Percentiles rank a stretch among this genome's conserved stretches.
These are phyloP conservation scores for Scalopus aquaticus DNA, from an alignment of 2,113 vertebrate species.

Conservation along the genomic window DNA sequence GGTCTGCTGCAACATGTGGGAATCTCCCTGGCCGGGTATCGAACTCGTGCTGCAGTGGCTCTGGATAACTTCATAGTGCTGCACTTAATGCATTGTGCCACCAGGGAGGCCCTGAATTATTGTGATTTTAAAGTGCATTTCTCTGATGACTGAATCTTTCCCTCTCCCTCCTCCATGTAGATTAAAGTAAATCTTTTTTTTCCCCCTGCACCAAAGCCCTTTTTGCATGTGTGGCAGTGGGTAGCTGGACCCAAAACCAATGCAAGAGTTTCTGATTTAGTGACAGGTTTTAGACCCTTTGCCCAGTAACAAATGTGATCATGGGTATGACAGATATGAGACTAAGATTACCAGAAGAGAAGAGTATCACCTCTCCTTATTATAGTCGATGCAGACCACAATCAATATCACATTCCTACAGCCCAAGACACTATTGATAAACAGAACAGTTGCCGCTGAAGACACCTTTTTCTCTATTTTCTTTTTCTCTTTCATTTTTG, in stretches of 20 bases:
- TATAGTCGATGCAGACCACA: constrained; percentile 94
- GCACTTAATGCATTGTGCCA: too few relatives aligned
- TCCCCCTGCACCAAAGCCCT: too few relatives aligned
- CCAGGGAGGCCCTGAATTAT: neutral
- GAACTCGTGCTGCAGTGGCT: too few relatives aligned
- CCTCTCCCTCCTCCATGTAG: too few relatives aligned
- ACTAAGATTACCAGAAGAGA: constrained; percentile 94
- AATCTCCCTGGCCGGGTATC: too few relatives aligned
- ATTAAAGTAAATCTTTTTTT: too few relatives aligned
- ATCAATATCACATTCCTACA: constrained; percentile 94
- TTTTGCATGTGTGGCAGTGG: too few relatives aligned
- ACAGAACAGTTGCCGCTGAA: constrained; percentile 71
- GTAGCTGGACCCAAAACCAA: too few relatives aligned
- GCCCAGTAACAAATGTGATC: constrained; percentile 84
- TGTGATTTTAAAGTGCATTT: neutral
- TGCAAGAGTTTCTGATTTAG: too few relatives aligned
- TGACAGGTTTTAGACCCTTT: too few relatives aligned
- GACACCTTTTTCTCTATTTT: constrained; percentile 37
- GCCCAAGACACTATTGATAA: constrained; percentile 89
- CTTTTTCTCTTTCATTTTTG: neutral
- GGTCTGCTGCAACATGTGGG: too few relatives aligned
- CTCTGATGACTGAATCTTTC: neutral
- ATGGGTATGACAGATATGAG: constrained; percentile 94
- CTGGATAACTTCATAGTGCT: too few relatives aligned
- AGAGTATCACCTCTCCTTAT: constrained; percentile 94